Evolutionary conservation across 2,113 vertebrate species (phyloP), one percentile per base, ranked within the genome.

Genomic region (Brevimyrus niger): DNA sequence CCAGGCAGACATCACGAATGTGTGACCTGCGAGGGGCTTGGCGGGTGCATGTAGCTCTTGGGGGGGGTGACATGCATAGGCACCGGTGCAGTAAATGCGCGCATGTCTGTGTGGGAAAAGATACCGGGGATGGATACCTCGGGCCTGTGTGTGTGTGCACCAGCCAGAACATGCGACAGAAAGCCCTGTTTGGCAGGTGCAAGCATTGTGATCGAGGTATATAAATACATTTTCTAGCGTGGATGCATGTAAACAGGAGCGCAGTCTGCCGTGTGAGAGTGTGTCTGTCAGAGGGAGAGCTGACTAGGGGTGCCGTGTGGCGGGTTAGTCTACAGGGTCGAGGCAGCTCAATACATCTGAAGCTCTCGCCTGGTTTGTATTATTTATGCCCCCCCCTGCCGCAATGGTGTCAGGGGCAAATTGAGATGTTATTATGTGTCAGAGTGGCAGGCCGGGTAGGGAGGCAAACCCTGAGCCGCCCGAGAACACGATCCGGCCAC

Each of bases 321-420:
- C 87, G 86, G 86, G 88, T 83, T 83, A 89, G 55, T 53, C 83
- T 46, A 47, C 82, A 91, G 91, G 89, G 91, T 90, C 11, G 47
- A 83, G 76, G 2, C 58, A 85, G 89, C 91, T 91, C 85, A 38
- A 89, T 92, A 89, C 89, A 91, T 92, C 90, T 92, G 87, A 94
- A 92, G 89, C 86, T 90, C 88, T 92, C 88, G 83, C 89, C 89
- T 90, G 90, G 88, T 83, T 87, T 93, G 89, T 89, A 91, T 92
- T 93, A 94, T 93, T 89, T 93, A 51, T n/a, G n/a, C n/a, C n/a
- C n/a, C 48, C 31, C 46, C 47, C 51, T 91, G 87, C 88, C 53
- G 87, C 87, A 86, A 53, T 61, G 85, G 88, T 89, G 87, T 91
- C 48, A 23, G 48, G 10, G 35, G 51, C 69, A 89, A 89, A 91